Conservation (phyloP, 2,797 vertebrate genomes). For the Spinus olivaceus region DNA sequence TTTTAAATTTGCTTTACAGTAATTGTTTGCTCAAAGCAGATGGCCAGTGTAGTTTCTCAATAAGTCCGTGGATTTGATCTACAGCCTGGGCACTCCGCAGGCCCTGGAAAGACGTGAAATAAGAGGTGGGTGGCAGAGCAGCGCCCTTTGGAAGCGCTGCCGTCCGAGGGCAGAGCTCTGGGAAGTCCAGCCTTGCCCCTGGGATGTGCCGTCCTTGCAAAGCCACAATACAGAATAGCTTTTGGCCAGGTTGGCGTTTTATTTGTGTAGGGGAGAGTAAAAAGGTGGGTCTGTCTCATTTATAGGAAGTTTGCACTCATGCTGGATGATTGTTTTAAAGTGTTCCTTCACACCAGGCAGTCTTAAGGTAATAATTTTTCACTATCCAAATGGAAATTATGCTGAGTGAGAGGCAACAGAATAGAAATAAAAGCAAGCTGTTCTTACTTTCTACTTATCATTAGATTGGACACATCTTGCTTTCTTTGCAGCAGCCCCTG, state of each 20-base stretch:
- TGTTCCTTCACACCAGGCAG: not conserved
- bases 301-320: accelerated
- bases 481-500: not conserved
- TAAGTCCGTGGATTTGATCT: not conserved
- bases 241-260: not conserved
- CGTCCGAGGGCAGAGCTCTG: accelerated
- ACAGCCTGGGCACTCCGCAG: accelerated
- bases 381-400: not conserved
- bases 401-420: not conserved
- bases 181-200: not conserved
- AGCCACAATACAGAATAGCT: not conserved
- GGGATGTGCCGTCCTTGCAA: not conserved
- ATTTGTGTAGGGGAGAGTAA: not conserved
- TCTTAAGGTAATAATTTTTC: not conserved
- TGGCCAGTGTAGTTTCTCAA: not conserved
- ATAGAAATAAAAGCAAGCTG: not conserved
- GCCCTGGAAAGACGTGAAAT: not conserved
- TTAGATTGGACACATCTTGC: not conserved
- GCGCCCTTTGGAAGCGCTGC: accelerated
- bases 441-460: not conserved
- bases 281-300: not conserved
- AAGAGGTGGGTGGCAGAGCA: accelerated
- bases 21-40: not conserved
- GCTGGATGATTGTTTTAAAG: accelerated
- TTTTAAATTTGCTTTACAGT: not conserved